Base-by-base conservation (phyloP, 2,888 invertebrate species). In the Epiblema foenella region DNA sequence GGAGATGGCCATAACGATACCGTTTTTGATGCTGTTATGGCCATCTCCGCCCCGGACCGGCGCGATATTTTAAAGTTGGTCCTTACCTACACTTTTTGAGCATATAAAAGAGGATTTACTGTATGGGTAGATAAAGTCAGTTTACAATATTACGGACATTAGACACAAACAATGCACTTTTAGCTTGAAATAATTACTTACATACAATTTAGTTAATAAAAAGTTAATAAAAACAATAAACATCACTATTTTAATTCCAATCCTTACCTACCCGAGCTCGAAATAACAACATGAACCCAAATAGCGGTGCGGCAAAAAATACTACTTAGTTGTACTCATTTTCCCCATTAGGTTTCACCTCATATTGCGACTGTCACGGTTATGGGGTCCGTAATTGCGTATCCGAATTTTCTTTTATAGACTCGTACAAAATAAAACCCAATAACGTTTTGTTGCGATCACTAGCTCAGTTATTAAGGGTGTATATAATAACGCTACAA, bases 361-460 rank as follows among this genome's bases (percentile, higher is more conserved):
- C 69, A 69, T 73, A 66, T 73, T 73, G 66, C 56, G 54, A 62
- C 69, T 52, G 73, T 39, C 60, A 63, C 18, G 62, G 57, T 63
- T 62, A 68, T 67, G 63, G 68, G 56, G 18, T 18, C 57, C 46
- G 66, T 46, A 68, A 67, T 72, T 67, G 72, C 62, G 68, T 58
- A 46, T 59, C 64, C 42, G 64, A 69, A 64, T 52, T 62, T 65
- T 46, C 69, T 65, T 69, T 69, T 69, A 69, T 59, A 65, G 69
- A 69, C 65, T 59, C 29, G 52, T 64, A 65, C 52, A 29, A 33
- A 64, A 69, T 69, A 69, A 69, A 69, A 64, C 52, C 69, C 65
- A 59, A 69, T 69, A 59, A 59, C 46, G 58, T 69, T 64, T 52
- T 42, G 59, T 69, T 54, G 46, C 33, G 69, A 59, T 65, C 65